phyloP scores from a whole-genome alignment of 2,888 invertebrate genomes.

The Cartodere bifasciata region DNA sequence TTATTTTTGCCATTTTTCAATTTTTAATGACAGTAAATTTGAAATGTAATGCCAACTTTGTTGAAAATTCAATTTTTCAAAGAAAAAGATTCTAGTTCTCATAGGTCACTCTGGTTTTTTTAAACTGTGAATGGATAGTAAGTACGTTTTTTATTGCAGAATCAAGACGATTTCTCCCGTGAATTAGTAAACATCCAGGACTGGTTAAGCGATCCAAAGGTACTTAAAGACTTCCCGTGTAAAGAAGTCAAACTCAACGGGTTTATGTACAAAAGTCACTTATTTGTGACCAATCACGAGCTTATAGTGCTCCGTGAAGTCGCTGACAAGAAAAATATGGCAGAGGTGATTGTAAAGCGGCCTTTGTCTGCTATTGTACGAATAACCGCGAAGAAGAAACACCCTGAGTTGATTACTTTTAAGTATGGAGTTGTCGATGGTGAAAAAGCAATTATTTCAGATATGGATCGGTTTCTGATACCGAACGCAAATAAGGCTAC shows the following conservation, averaged over 20 bases:
- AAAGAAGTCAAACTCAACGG: slow-evolving; percentile 86
- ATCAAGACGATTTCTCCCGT: slow-evolving; percentile 48
- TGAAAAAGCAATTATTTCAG: slow-evolving; percentile 66
- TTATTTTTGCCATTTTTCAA: too few relatives aligned
- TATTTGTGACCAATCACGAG: slow-evolving; percentile 77
- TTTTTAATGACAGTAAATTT: too few relatives aligned
- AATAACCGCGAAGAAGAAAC: slow-evolving; percentile 91
- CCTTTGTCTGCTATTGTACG: slow-evolving; percentile 87
- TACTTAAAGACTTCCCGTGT: slow-evolving; percentile 79
- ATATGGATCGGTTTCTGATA: slow-evolving; percentile 86
- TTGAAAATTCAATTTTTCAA: too few relatives aligned
- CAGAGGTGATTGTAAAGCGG: slow-evolving; percentile 75
- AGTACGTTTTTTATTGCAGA: slow-evolving; percentile 4
- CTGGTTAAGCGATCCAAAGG: slow-evolving; percentile 72
- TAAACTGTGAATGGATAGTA: neutral
- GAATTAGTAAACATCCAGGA: slow-evolving; percentile 70
- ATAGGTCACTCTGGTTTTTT: slow-evolving; percentile 24
- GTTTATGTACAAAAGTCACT: slow-evolving; percentile 75
- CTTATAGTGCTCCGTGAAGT: slow-evolving; percentile 75
- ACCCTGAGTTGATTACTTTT: slow-evolving; percentile 94
- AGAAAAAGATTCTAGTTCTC: too few relatives aligned
- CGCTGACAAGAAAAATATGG: slow-evolving; percentile 62
- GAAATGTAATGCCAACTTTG: too few relatives aligned
- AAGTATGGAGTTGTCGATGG: slow-evolving; percentile 84
- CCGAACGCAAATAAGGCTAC: slow-evolving; percentile 86